Base-by-base conservation (phyloP, 30 jellyfish, hydroid and myxozoan species). In the Rhopilema esculentum region DNA sequence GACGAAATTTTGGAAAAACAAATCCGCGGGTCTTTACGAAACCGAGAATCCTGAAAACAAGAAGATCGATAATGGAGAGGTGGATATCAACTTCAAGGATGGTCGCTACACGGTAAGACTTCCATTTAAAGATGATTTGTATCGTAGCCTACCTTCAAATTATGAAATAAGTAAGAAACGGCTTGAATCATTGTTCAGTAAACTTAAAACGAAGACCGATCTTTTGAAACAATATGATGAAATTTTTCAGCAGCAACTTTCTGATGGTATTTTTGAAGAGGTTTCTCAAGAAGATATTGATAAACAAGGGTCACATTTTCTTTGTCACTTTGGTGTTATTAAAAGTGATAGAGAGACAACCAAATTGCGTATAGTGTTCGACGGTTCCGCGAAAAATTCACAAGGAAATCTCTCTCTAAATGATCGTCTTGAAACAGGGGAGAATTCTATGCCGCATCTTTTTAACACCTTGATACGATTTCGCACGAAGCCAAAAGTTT, bases 291-390 rank as follows among this genome's bases (percentile, higher is more conserved):
- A 32, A 2, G 27, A 82, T 24, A 8, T 2, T 17, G 67, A 70
- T 19, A 33, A 86, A 4, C 1, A 63, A 0, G 51, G 24, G 33
- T 81, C 95, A 4, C 91, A 86, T 75, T 86, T 27, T 62, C 26
- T 86, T 2, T 29, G 89, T 86, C 95, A 84, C 25, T 72, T 51
- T 61, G 89, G 81, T 28, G 89, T 84, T 23, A 72, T 84, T 23
- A 72, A 86, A 52, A 65, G 32, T 49, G 95, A 86, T 0, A 63
- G 84, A 25, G 49, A 75, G 24, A 86, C 95, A 25, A 86, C 95
- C 4, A 86, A 86, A 61, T 66, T 75, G 17, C 83, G 95, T 48
- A 17, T 70, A 4, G 88, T 80, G 1, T 80, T 64, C 33, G 84
- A 80, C 61, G 90, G 75, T 2, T 76, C 78, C 1, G 87, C 87